These are phyloP conservation scores for Temnothorax ravouxi DNA, from an alignment of 2,888 invertebrate species.

Conservation along the genomic window DNA sequence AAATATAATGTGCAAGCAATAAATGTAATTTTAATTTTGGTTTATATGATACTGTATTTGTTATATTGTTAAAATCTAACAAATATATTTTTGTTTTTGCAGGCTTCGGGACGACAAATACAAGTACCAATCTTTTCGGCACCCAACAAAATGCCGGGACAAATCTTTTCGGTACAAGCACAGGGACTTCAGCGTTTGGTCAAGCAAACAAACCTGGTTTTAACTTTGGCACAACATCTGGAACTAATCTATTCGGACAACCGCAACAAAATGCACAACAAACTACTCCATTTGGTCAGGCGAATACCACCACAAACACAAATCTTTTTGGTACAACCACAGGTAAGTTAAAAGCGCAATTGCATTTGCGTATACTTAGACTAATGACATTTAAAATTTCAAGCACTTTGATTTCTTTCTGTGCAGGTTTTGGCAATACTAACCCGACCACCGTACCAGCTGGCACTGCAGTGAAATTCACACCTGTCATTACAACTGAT, in stretches of 20 bases:
- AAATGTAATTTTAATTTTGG: neutral
- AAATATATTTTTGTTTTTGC: constrained; percentile 31
- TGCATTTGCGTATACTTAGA: neutral
- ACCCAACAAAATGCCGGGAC: constrained; percentile 87
- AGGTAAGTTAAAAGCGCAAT: constrained; percentile 64
- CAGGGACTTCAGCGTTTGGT: constrained; percentile 89
- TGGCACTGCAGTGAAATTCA: constrained; percentile 95
- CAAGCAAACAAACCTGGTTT: constrained; percentile 88
- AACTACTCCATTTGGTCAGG: constrained; percentile 86
- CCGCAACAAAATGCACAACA: constrained; percentile 84
- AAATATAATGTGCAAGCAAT: neutral
- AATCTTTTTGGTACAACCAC: constrained; percentile 85
- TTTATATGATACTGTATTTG: neutral
- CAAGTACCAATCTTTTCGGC: constrained; percentile 85
- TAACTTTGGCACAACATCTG: constrained; percentile 88
- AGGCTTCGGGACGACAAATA: constrained; percentile 85
- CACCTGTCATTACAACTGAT: constrained; percentile 95
- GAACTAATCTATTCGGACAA: constrained; percentile 90
- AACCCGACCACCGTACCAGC: constrained; percentile 85
- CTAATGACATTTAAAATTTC: neutral
- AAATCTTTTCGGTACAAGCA: constrained; percentile 89
- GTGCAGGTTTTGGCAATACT: constrained; percentile 80
- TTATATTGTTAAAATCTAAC: neutral
- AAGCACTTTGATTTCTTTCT: constrained; percentile 26
- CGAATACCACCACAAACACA: constrained; percentile 87